Base-by-base conservation (phyloP, 2,113 vertebrate genomes). In the Protomyctophum bolini region DNA sequence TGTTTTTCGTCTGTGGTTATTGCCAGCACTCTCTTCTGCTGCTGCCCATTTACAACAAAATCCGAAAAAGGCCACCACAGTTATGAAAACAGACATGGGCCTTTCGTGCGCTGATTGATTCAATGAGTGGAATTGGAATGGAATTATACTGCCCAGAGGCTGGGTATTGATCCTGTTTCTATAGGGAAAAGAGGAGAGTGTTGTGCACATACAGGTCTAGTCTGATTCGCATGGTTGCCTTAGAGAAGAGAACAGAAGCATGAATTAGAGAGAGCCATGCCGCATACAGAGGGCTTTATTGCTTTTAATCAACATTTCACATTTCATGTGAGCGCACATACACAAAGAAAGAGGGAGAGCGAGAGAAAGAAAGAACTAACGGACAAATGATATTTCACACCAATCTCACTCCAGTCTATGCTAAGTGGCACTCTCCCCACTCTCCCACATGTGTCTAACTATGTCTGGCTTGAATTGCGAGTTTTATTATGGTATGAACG, bases 91-190 rank as follows among this genome's bases (percentile, higher is more conserved):
- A 71, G 61, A 76, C 6, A 10, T 49, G 12, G 12, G 10, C 1
- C 28, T 70, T 56, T 54, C 49, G 14, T 47, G 56, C 54, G 52
- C 63, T 81, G 68, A 76, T 61, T 75, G 76, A 85, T 84, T 80
- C 68, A 72, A 50, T 80, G 69, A 81, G 69, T 63, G 76, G n/a
- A n/a, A 79, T 74, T 78, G 75, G n/a, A n/a, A 85, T 69, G 64
- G n/a, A 71, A 66, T 41, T 45, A 68, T 45, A 50, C 70, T 77
- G 56, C 62, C 45, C 21, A 10, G 12, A 68, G 66, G 73, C 55
- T 70, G n/a, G 50, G 47, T 75, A 81, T 83, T 46, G 73, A 82
- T 80, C 76, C 46, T 52, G 45, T 58, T 33, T 66, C 67, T 69
- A 65, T 29, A 65, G 54, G 72, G 45, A 70, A 64, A 57, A 55